Evolutionary conservation across 1,140 invertebrate genomes (phyloP).

Genomic region (Anagrus nilaparvatae): DNA sequence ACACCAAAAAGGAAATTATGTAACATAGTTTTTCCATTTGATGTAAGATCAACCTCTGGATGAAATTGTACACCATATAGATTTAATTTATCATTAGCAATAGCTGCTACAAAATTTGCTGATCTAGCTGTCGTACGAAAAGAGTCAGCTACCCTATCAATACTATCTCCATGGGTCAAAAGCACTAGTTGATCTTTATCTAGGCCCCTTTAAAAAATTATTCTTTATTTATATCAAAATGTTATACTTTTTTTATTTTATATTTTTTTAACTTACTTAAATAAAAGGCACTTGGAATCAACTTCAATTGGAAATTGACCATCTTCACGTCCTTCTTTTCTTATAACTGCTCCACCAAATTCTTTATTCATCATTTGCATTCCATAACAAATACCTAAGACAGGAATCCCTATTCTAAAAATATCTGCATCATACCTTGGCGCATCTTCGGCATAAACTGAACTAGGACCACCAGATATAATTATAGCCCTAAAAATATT

Average conservation of each 20-base stretch:
- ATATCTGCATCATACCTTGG: constrained; percentile 91
- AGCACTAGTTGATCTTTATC: constrained; percentile 81
- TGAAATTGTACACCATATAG: constrained; percentile 98
- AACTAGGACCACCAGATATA: constrained; percentile 95
- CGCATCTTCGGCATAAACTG: constrained; percentile 92
- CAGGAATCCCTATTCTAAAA: constrained; percentile 89
- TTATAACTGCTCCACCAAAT: constrained; percentile 85
- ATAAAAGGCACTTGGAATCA: constrained; percentile 79
- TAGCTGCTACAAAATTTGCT: constrained; percentile 74
- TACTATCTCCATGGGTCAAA: constrained; percentile 93
- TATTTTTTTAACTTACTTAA: constrained; percentile 86
- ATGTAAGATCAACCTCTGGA: constrained; percentile 91
- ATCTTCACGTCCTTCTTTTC: constrained; percentile 86
- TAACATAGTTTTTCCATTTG: constrained; percentile 83
- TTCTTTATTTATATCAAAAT: too few species aligned
- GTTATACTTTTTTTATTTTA: background rate
- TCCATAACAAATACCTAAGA: constrained; percentile 97
- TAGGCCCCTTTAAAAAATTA: constrained; percentile 56
- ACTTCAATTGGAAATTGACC: constrained; percentile 87
- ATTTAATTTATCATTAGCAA: constrained; percentile 82
- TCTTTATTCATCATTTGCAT: constrained; percentile 99
- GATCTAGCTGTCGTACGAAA: constrained; percentile 79
- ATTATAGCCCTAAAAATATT: constrained; percentile 72
- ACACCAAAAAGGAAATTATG: constrained; percentile 93
- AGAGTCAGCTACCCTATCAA: constrained; percentile 79